Conservation (phyloP, 1,140 invertebrate species). For the Ephestia elutella region DNA sequence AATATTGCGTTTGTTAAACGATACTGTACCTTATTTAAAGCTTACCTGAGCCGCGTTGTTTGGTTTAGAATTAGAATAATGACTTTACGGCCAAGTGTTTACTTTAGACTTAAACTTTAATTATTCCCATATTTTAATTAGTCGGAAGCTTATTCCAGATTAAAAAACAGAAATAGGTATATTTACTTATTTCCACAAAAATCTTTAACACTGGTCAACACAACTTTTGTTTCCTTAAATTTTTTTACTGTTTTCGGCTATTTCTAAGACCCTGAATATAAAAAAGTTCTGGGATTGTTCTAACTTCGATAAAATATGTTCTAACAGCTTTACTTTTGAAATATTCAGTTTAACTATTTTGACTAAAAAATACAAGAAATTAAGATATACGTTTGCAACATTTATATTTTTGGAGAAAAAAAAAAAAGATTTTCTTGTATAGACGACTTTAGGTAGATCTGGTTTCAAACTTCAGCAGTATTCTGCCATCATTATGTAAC, state of each 20-base stretch:
- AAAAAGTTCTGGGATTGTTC: too few species aligned
- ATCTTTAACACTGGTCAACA: too few species aligned
- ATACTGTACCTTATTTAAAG: neutral
- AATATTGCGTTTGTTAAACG: neutral
- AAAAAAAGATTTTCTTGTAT: conserved; percentile 8
- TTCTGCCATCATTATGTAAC: conserved; percentile 1
- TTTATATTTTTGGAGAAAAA: conserved; percentile 1
- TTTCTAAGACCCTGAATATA: too few species aligned
- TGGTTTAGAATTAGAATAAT: conserved; percentile 2
- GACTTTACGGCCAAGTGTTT: neutral
- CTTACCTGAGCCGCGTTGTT: neutral
- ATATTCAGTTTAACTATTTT: too few species aligned
- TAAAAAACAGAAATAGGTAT: neutral
- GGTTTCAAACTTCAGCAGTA: conserved; percentile 1
- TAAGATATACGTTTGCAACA: too few species aligned
- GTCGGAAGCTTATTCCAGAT: neutral
- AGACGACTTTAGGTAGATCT: neutral
- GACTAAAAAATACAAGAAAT: too few species aligned
- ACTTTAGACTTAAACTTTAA: neutral
- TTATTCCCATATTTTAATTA: neutral
- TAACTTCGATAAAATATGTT: too few species aligned
- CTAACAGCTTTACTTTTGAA: too few species aligned
- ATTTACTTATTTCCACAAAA: too few species aligned
- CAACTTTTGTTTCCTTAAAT: too few species aligned
- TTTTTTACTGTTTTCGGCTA: too few species aligned